phyloP scores from a whole-genome alignment of 2,888 invertebrate genomes.

The Pachymerium ferrugineum region DNA sequence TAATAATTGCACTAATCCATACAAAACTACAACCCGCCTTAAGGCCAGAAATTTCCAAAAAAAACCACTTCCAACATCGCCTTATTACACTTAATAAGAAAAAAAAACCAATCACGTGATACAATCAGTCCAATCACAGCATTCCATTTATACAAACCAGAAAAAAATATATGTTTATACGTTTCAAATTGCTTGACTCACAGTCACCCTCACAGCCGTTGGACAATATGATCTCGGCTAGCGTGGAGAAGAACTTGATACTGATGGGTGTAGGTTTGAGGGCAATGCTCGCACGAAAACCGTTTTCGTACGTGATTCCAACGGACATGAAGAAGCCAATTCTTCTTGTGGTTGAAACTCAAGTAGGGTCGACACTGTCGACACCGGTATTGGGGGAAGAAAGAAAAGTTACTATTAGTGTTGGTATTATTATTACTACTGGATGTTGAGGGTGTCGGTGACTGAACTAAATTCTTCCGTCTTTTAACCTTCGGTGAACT shows the following conservation, averaged over 20 bases:
- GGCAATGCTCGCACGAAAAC: constrained; percentile 53
- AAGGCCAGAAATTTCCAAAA: not conserved
- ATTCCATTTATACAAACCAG: too few relatives aligned
- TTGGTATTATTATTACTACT: not conserved
- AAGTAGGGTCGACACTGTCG: constrained; percentile 30
- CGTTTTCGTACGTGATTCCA: constrained; percentile 52
- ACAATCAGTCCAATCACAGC: constrained; percentile 10
- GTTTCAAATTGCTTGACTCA: too few relatives aligned
- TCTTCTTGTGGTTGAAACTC: constrained; percentile 24
- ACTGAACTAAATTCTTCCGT: not conserved
- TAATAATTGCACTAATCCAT: too few relatives aligned
- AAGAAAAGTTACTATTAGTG: not conserved
- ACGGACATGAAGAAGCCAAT: constrained; percentile 49
- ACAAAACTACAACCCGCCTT: too few relatives aligned
- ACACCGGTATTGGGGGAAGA: constrained; percentile 27
- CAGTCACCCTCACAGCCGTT: constrained; percentile 14
- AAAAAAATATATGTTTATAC: too few relatives aligned
- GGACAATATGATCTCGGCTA: constrained; percentile 33
- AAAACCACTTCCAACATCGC: not conserved
- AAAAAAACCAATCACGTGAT: not conserved
- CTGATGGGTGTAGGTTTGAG: constrained; percentile 49
- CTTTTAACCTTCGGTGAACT: not conserved
- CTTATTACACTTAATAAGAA: not conserved
- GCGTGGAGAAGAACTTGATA: constrained; percentile 53
- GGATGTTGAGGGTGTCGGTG: not conserved